These are phyloP conservation scores for Urocynchramus pylzowi DNA, from an alignment of 2,113 vertebrate genomes.

Conservation along the genomic window DNA sequence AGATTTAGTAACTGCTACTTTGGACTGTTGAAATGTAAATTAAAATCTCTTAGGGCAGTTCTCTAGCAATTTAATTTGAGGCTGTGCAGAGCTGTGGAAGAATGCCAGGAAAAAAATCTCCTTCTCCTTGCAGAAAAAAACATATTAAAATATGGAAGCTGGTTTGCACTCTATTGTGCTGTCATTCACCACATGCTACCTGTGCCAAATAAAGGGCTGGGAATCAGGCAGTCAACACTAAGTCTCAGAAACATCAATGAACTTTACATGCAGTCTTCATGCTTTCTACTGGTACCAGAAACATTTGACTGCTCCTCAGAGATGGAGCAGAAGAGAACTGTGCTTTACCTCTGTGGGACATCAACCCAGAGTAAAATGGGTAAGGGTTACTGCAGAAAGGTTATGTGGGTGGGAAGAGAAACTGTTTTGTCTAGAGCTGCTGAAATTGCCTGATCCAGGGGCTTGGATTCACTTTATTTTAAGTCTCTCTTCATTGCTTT, in stretches of 20 bases:
- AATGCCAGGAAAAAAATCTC: neutral
- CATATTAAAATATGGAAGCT: neutral
- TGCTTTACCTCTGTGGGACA: neutral
- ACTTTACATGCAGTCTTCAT: neutral
- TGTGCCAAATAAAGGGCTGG: neutral
- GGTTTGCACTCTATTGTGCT: neutral
- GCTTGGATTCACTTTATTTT: neutral
- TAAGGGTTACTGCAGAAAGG: neutral
- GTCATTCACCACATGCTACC: neutral
- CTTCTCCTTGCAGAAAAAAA: neutral
- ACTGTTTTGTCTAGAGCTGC: neutral
- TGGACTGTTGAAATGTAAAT: constrained; percentile 27
- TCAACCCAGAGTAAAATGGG: neutral
- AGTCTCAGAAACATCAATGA: neutral
- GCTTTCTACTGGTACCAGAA: neutral
- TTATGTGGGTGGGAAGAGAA: neutral
- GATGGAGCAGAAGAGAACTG: neutral
- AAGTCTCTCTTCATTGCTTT: neutral
- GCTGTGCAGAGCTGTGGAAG: neutral
- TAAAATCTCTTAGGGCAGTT: neutral
- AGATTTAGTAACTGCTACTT: neutral
- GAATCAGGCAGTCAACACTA: neutral
- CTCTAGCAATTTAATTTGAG: constrained; percentile 21
- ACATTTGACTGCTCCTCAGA: neutral
- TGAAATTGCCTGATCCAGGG: neutral